Evolutionary conservation across 2,797 vertebrate genomes (phyloP).

Genomic region (Centropyge bicolor): DNA sequence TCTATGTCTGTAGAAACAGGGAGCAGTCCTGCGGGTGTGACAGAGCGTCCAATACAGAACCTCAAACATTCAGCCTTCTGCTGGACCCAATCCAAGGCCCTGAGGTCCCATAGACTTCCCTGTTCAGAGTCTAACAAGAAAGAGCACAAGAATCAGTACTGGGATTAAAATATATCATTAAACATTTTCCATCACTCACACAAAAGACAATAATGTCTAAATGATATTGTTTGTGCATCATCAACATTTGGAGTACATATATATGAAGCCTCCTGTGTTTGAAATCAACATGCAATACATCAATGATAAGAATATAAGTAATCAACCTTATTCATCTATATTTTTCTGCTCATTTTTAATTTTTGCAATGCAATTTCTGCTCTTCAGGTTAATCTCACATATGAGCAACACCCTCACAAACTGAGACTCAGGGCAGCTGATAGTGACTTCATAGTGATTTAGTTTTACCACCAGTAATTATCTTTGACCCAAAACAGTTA

Average conservation of each 20-base stretch:
- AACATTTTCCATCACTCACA: neutral
- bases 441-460: conserved; percentile 10
- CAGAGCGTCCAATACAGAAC: conserved; percentile 85
- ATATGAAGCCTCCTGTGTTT: neutral
- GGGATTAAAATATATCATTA: neutral
- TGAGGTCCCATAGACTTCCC: conserved; percentile 80
- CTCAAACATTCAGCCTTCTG: conserved; percentile 90
- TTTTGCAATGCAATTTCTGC: neutral
- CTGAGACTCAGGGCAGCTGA: neutral
- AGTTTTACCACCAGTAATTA: conserved; percentile 15
- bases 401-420: neutral
- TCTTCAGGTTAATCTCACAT: neutral
- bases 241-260: neutral
- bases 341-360: neutral
- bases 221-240: neutral
- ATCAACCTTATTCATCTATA: neutral
- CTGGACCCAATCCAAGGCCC: conserved; percentile 87
- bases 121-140: conserved; percentile 73
- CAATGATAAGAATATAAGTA: neutral
- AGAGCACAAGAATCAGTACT: neutral
- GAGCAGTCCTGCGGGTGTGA: conserved; percentile 84
- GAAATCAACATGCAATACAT: neutral
- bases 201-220: neutral
- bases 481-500: neutral
- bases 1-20: conserved; percentile 88